Conservation (phyloP, 2,113 vertebrate species). For the Saguinus midas region DNA sequence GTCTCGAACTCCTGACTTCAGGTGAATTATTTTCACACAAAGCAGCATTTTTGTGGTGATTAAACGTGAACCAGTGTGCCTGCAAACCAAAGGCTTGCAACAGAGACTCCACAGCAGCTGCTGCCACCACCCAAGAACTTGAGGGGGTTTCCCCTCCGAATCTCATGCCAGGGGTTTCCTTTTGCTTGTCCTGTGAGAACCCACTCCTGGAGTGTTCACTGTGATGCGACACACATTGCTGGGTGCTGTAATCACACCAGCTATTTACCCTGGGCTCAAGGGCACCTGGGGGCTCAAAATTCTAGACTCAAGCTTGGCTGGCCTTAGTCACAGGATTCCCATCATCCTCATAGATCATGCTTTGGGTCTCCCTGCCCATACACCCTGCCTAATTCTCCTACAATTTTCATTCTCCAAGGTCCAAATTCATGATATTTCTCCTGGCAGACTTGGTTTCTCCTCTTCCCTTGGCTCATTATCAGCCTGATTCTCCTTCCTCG, state of each 20-base stretch:
- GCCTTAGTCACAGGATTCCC: background rate
- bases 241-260: too few species aligned
- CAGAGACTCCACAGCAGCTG: background rate
- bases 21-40: background rate
- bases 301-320: background rate
- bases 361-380: background rate
- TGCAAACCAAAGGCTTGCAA: background rate
- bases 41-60: background rate
- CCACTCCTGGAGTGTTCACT: background rate
- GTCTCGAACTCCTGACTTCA: too few species aligned
- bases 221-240: background rate
- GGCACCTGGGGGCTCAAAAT: background rate
- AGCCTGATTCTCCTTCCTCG: too few species aligned
- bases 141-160: background rate
- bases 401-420: background rate
- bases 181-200: background rate
- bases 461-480: background rate
- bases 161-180: background rate
- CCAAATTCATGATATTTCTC: background rate
- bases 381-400: background rate
- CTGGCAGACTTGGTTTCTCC: background rate
- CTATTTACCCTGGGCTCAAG: background rate
- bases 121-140: background rate
- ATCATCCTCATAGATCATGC: background rate
- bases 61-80: background rate